Percentiles rank a stretch among this genome's conserved stretches.
phyloP scores from a whole-genome alignment of 2,888 invertebrate genomes.

The Drosophila gaucha region DNA sequence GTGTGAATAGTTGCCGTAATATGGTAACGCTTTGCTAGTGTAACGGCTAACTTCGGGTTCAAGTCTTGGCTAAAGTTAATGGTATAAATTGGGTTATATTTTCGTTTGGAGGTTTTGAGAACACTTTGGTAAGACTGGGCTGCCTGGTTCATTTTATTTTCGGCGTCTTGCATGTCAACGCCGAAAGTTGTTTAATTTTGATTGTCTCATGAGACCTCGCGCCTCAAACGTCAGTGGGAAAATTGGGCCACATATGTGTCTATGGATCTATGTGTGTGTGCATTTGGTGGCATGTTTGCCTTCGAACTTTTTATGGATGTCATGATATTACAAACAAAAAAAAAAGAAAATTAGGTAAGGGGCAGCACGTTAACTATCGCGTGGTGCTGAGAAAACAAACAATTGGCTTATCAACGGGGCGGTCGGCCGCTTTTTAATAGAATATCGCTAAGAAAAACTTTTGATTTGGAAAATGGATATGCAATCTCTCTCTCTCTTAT shows the following conservation, averaged over 20 bases:
- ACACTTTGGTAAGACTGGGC: slow-evolving; percentile 2
- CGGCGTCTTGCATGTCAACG: slow-evolving; percentile 39
- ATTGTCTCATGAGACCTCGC: slow-evolving; percentile 49
- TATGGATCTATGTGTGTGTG: not conserved
- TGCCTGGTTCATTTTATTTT: slow-evolving; percentile 4
- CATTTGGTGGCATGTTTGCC: slow-evolving; percentile 40
- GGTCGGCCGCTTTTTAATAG: slow-evolving; percentile 25
- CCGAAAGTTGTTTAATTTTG: slow-evolving; percentile 47
- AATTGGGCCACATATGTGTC: slow-evolving; percentile 39
- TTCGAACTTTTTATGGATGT: slow-evolving; percentile 42
- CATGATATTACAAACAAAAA: slow-evolving; percentile 30
- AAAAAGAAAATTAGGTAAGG: slow-evolving; percentile 1
- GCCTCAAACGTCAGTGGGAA: slow-evolving; percentile 40
- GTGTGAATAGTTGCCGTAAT: not conserved
- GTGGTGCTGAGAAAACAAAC: slow-evolving; percentile 53
- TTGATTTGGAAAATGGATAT: not conserved
- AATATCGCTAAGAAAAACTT: slow-evolving; percentile 21
- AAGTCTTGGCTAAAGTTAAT: not conserved
- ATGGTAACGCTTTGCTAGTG: not conserved
- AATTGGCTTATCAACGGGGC: slow-evolving; percentile 51
- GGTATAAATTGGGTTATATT: no score
- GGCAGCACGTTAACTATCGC: slow-evolving; percentile 46
- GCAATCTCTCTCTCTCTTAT: not conserved
- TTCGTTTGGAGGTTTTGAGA: not conserved
- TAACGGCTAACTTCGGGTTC: not conserved